phyloP scores from a whole-genome alignment of 2,113 vertebrate species.

The Chlorodrepanis virens region DNA sequence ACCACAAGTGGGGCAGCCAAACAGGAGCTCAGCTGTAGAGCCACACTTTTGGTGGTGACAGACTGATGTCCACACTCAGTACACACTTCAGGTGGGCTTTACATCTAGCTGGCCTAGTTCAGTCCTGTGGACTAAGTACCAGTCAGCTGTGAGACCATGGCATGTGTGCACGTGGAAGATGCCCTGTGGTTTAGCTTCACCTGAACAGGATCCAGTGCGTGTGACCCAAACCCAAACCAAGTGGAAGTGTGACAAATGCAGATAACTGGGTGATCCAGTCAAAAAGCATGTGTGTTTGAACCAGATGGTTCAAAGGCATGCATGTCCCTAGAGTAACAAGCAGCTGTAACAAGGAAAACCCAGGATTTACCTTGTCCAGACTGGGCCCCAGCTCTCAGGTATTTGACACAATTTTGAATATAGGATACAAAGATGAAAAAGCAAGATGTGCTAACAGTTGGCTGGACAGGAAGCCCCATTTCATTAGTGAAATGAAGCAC shows the following conservation, averaged over 20 bases:
- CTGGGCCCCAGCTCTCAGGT: neutral
- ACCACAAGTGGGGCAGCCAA: neutral
- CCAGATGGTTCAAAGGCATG: neutral
- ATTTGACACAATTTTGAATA: neutral
- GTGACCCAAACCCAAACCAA: neutral
- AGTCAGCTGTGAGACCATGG: fast-evolving
- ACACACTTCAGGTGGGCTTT: neutral
- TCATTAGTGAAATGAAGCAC: neutral
- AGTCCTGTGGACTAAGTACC: neutral
- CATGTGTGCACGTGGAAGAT: neutral
- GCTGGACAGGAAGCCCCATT: neutral
- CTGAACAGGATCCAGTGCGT: neutral
- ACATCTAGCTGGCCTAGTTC: neutral
- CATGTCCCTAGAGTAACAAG: fast-evolving
- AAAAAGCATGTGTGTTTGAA: neutral
- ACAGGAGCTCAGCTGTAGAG: fast-evolving
- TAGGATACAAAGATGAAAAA: neutral
- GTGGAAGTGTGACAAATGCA: neutral
- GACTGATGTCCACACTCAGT: neutral
- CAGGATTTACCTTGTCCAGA: neutral
- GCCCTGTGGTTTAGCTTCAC: neutral
- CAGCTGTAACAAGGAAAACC: neutral
- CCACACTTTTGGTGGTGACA: neutral
- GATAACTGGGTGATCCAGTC: neutral
- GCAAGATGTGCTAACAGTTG: neutral